These are phyloP conservation scores for Pemphigus obesinymphae DNA, from an alignment of 1,140 invertebrate species.

Conservation along the genomic window DNA sequence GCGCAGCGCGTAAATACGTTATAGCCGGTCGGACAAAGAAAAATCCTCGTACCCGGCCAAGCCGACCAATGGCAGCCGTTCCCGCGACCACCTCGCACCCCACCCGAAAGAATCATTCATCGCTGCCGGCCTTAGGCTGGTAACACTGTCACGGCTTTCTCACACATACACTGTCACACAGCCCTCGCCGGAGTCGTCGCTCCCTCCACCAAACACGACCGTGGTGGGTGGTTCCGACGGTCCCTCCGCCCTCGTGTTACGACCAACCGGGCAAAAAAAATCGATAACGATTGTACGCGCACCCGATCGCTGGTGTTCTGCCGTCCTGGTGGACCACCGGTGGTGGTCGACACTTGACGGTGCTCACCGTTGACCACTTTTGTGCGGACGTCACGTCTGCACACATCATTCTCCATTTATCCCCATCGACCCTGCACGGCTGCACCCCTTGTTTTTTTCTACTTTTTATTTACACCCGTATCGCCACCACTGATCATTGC, in stretches of 20 bases:
- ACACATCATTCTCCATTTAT: too few relatives aligned
- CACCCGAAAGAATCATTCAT: not conserved
- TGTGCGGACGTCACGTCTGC: too few relatives aligned
- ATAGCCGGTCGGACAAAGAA: constrained; percentile 19
- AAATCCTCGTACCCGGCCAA: not conserved
- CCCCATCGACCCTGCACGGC: too few relatives aligned
- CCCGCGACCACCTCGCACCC: constrained; percentile 24
- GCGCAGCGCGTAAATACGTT: constrained; percentile 7
- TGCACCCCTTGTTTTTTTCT: too few relatives aligned
- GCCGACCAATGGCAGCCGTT: constrained; percentile 19
- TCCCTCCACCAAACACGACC: too few relatives aligned
- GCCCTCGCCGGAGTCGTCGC: too few relatives aligned
- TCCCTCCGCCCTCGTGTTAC: too few relatives aligned
- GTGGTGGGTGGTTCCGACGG: not conserved
- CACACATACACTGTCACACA: too few relatives aligned
- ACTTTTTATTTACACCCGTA: too few relatives aligned
- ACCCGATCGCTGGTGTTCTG: not conserved
- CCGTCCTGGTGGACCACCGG: too few relatives aligned
- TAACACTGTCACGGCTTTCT: not conserved
- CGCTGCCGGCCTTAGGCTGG: not conserved
- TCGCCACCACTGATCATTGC: too few relatives aligned
- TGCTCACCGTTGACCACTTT: not conserved
- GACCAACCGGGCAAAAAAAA: not conserved
- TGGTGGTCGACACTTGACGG: too few relatives aligned
- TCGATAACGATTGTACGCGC: constrained; percentile 7